These are phyloP conservation scores for Pachyseris speciosa DNA, from an alignment of 64 coral and sea anemone genomes.

Conservation along the genomic window DNA sequence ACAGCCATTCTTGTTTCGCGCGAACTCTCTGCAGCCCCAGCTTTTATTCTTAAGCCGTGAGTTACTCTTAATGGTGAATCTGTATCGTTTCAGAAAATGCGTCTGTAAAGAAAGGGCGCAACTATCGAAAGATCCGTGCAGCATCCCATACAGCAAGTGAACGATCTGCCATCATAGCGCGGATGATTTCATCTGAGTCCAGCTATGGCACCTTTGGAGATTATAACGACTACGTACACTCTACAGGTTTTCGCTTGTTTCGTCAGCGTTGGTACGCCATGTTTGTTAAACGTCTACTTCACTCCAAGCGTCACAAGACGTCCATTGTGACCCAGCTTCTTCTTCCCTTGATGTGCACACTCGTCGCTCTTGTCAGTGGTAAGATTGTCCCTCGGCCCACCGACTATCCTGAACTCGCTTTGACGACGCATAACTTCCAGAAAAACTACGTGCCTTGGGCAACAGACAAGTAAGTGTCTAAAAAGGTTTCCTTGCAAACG, in stretches of 20 bases:
- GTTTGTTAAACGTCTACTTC: conserved; percentile 85
- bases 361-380: conserved; percentile 80
- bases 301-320: conserved; percentile 81
- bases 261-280: conserved; percentile 94
- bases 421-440: conserved; percentile 65
- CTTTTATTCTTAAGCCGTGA: no score
- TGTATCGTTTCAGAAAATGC: background rate
- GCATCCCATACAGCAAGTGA: background rate
- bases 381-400: conserved; percentile 79
- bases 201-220: conserved; percentile 6
- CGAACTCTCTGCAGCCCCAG: no score
- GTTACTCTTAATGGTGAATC: background rate
- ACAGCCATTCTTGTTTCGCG: no score
- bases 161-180: background rate
- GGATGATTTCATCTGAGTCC: background rate
- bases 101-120: background rate
- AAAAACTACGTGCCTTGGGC: conserved; percentile 63
- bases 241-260: conserved; percentile 34
- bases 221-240: background rate
- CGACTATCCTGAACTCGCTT: conserved; percentile 78
- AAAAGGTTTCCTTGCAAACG: background rate
- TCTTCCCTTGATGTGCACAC: conserved; percentile 80
- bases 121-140: background rate
- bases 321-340: conserved; percentile 82
- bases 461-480: conserved; percentile 42